Evolutionary conservation across 2,797 vertebrate species (phyloP), one percentile per base, ranked within the genome.

Genomic region (Oophaga sylvatica): DNA sequence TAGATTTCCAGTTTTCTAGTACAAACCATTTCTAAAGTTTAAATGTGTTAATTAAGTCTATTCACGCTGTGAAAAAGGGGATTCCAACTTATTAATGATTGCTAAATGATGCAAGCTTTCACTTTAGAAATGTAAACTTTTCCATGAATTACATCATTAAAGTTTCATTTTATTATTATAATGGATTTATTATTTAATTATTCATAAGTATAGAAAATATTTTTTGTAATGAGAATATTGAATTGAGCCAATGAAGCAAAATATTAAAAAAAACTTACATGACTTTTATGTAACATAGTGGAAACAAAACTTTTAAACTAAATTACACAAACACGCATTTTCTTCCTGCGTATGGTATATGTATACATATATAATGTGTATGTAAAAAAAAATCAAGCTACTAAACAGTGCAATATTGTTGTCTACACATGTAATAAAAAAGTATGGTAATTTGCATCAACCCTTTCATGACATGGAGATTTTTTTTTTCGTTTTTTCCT

Each of bases 61-160:
- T 81, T 76, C 68, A 81, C 45, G 73, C 67, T 62, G 22, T 62
- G 57, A 70, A 59, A 53, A 80, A 45, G 20, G 45, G 65, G 65
- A 81, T 81, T 80, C 73, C 16, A 71, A 87, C 81, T 75, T 68
- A 87, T 73, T 79, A 87, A 81, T 71, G 70, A 87, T 81, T 63
- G 59, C 31, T 87, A 81, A 81, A 81, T 80, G 78, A 62, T 75
- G 68, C 78, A 81, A 26, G 41, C 56, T 73, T 26, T 81, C 41
- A 45, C 57, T 73, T 73, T 26, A 62, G 71, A 75, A 62, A 84
- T 80, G 65, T 86, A 86, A 86, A 80, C 63, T 59, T 80, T 80
- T 60, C 48, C 63, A 79, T 70, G 48, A 86, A 79, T 77, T 80
- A 53, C 76, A 68, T 70, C 84, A 70, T 86, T 80, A 86, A 85